Percentiles rank a stretch among this genome's conserved stretches.
Evolutionary conservation across 2,113 vertebrate species (phyloP).

Genomic region (Gallinago paraguaiae): DNA sequence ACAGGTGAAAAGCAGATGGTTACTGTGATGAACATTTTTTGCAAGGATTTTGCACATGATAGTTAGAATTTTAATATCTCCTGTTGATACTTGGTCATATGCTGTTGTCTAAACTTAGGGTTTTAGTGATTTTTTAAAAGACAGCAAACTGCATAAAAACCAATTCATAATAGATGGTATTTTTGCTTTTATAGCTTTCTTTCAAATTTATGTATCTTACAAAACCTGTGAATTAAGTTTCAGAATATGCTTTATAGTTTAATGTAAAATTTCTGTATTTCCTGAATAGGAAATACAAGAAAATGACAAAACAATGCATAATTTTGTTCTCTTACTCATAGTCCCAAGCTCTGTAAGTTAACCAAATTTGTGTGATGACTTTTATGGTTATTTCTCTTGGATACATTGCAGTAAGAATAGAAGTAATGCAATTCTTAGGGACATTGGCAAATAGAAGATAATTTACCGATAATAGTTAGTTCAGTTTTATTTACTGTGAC

Average conservation of each 20-base stretch:
- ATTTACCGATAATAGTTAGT: not conserved
- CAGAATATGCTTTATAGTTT: not conserved
- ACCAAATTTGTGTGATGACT: not conserved
- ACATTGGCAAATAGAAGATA: not conserved
- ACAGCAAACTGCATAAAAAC: not conserved
- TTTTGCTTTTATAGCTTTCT: not conserved
- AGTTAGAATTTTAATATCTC: slow-evolving; percentile 6
- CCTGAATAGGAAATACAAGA: not conserved
- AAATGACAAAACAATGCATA: not conserved
- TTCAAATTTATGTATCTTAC: not conserved
- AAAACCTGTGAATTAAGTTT: not conserved
- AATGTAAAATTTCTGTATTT: not conserved
- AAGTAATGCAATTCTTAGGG: not conserved
- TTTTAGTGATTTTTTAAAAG: slow-evolving; percentile 20
- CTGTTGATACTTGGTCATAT: not conserved
- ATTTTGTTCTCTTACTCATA: not conserved
- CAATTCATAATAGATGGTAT: not conserved
- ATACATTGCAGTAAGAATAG: not conserved
- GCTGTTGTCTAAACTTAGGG: slow-evolving; percentile 21
- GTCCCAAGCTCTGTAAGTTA: not conserved
- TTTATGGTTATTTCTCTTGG: not conserved
- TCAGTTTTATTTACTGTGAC: not conserved
- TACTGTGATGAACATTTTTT: slow-evolving; percentile 3
- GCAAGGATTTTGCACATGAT: not conserved
- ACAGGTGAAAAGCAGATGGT: slow-evolving; percentile 52